Evolutionary conservation across 2,888 invertebrate species (phyloP).

Genomic region (Polydrusus tereticollis): DNA sequence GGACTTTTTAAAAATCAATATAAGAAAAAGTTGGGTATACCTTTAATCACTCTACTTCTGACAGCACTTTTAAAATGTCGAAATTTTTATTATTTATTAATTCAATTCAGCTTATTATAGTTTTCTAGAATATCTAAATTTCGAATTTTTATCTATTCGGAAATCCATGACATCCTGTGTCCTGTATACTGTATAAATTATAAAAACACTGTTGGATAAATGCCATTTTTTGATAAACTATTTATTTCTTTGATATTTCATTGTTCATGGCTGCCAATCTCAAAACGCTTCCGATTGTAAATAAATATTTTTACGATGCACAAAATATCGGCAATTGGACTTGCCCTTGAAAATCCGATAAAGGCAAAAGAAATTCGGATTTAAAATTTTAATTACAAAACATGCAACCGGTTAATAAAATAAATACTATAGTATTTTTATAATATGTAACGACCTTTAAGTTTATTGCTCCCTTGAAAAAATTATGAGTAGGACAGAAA

Average conservation of each 20-base stretch:
- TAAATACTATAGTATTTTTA: not conserved
- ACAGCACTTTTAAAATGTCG: no score
- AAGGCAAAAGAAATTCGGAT: constrained; percentile 2
- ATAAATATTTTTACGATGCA: not conserved
- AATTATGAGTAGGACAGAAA: not conserved
- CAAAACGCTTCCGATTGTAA: constrained; percentile 5
- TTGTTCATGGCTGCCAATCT: not conserved
- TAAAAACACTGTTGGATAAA: not conserved
- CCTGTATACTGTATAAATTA: no score
- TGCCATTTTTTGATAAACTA: not conserved
- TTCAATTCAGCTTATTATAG: no score
- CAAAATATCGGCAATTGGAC: constrained; percentile 1
- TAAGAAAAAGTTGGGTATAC: no score
- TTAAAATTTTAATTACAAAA: constrained; percentile 14
- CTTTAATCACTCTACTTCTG: no score
- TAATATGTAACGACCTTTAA: not conserved
- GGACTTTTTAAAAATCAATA: no score
- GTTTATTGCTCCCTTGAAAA: not conserved
- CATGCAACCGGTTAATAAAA: not conserved
- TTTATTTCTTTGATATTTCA: not conserved
- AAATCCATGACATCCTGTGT: no score
- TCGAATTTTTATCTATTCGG: no score
- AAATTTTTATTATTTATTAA: no score
- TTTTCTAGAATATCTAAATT: no score
- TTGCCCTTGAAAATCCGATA: constrained; percentile 4